Conservation (phyloP, 1,140 invertebrate species). For the Lamellibrachia luymesi region DNA sequence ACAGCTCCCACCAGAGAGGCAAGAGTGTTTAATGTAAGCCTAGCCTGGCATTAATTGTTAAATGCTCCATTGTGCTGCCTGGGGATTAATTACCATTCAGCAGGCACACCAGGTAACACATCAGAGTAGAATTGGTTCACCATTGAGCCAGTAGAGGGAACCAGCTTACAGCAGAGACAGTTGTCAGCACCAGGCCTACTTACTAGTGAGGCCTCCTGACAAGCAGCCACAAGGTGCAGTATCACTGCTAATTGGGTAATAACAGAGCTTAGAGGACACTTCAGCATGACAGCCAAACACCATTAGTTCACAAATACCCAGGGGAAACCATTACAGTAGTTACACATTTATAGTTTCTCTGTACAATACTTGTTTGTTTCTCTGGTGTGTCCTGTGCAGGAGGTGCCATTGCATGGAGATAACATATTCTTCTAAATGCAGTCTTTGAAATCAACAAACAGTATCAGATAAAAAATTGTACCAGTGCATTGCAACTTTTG, state of each 20-base stretch:
- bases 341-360: conserved; percentile 1
- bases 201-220: too few relatives aligned
- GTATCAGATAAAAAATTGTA: too few relatives aligned
- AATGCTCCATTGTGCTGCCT: neutral
- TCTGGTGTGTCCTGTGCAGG: neutral
- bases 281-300: neutral
- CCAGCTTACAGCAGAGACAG: neutral
- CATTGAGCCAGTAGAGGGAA: neutral
- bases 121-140: neutral
- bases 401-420: too few relatives aligned
- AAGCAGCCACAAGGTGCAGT: neutral
- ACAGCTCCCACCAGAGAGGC: neutral
- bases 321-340: neutral
- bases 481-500: too few relatives aligned
- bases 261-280: neutral
- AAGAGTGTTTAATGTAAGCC: neutral
- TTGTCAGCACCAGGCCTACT: too few relatives aligned
- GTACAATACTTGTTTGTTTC: neutral
- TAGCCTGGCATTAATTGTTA: neutral
- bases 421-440: too few relatives aligned
- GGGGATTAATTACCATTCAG: neutral
- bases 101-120: neutral
- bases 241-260: neutral
- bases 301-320: neutral
- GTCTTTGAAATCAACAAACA: too few relatives aligned